These are phyloP conservation scores for Xiphophorus couchianus DNA, from an alignment of 2,113 vertebrate genomes.

Conservation along the genomic window DNA sequence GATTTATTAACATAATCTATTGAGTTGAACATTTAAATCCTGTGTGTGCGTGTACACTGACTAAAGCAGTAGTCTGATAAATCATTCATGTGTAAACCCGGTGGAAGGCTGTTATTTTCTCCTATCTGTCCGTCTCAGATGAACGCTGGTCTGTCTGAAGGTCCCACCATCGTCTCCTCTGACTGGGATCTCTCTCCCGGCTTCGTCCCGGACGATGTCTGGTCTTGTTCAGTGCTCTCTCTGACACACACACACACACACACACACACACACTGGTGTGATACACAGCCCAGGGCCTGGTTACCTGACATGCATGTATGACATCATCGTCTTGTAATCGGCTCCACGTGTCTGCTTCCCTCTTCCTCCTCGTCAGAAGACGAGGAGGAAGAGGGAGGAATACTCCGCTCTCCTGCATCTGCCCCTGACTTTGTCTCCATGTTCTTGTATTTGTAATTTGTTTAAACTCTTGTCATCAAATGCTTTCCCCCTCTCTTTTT, in stretches of 20 bases:
- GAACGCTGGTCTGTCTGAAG: too few relatives aligned
- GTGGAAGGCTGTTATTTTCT: conserved; percentile 1
- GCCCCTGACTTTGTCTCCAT: conserved; percentile 15
- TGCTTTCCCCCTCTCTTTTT: neutral
- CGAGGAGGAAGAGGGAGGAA: too few relatives aligned
- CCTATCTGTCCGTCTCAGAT: neutral
- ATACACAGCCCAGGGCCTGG: conserved; percentile 62
- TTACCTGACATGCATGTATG: conserved; percentile 77
- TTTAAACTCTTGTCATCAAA: neutral
- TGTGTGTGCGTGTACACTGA: neutral
- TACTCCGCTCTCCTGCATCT: neutral
- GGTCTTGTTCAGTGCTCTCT: conserved; percentile 43
- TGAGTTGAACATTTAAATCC: too few relatives aligned
- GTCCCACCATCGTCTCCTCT: too few relatives aligned
- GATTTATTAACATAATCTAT: too few relatives aligned
- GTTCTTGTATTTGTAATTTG: conserved; percentile 31
- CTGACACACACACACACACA: conserved; percentile 53
- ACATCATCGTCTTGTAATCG: conserved; percentile 76
- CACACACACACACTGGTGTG: too few relatives aligned
- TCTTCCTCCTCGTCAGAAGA: neutral
- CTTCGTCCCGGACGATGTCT: conserved; percentile 21
- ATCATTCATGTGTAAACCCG: conserved; percentile 12
- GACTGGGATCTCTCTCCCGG: neutral
- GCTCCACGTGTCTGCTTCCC: conserved; percentile 64
- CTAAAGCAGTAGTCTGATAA: conserved; percentile 9